Evolutionary conservation across 2,113 vertebrate genomes (phyloP), one percentile per base, ranked within the genome.

Genomic region (Chionis minor): DNA sequence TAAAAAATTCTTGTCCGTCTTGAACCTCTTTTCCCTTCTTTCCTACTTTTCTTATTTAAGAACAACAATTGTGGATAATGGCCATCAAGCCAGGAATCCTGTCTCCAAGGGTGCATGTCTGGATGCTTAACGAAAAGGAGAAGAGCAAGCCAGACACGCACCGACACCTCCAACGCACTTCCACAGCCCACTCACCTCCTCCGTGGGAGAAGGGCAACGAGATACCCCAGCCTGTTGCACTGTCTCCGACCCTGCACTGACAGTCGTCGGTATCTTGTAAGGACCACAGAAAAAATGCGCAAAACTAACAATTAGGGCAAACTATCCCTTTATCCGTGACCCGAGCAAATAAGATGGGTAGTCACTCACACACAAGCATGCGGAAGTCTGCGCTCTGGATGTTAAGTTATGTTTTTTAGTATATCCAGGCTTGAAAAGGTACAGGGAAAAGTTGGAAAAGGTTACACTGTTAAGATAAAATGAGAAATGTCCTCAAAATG

Each of bases 161-260:
- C 21, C 33, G 42, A 54, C 45, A 45, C 6, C 20, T 70, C 35
- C 19, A 28, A 12, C 10, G 40, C 23, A 30, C 13, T 83, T 70
- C 55, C 33, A 40, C 17, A 70, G 49, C 49, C n/a, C 9, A 2
- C 28, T 93, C 71, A 63, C 40, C 45, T 81, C 21, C 16, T 58
- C 38, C 8, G 0, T 18, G 70, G 51, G 42, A 45, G 42, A 74
- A 66, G n/a, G 42, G 44, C 23, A 52, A 20, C 0, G 1, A 86
- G 24, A 47, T 16, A 14, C 8, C 10, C 22, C 51, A 80, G n/a
- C 19, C 62, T 12, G 1, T 26, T n/a, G 38, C 28, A 22, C 22
- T 26, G 2, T 6, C 47, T 88, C 54, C 77, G 28, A 56, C 32
- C 49, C n/a, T 51, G 17, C 22, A 18, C 13, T 10, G 14, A 4